Base-by-base conservation (phyloP, 2,113 vertebrate genomes). In the Origma solitaria region DNA sequence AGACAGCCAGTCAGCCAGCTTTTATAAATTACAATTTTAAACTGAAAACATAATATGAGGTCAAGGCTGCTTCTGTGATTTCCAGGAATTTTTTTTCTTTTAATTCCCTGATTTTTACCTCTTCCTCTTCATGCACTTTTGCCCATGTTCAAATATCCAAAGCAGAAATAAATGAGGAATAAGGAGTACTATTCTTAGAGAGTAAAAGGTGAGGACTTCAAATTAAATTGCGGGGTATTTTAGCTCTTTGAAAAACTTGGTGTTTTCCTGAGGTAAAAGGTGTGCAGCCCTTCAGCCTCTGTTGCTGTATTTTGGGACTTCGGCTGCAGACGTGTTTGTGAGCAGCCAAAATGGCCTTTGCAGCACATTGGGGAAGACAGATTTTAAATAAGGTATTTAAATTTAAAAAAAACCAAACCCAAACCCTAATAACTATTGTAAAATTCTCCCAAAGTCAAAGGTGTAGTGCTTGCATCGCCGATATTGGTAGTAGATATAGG, bases 21-120 rank as follows among this genome's bases (percentile, higher is more conserved):
- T 97, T 94, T 95, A 78, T 85, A 78, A 94, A 95, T 96, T 94
- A 95, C 54, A 56, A 78, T 81, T 97, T 95, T 77, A 71, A 90
- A 88, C 88, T 83, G 80, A 78, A 95, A 94, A 53, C 85, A 93
- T 86, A 90, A 93, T 91, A 57, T 45, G 77, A 95, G 95, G 93
- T 96, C 90, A 95, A 83, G 72, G 60, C 65, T 94, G 51, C 30
- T 84, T 56, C n/a, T 89, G 42, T 83, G 77, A 86, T 95, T 96
- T 97, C 92, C 90, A 96, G 92, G 94, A 94, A 31, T 71, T 31
- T 57, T 62, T 64, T 83, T 35, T 54, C 49, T 54, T 79, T 71
- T 78, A 30, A 60, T 66, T 88, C n/a, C 24, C 11, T 78, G 57
- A 21, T 83, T 90, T 92, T 88, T 81, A 50, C 40, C 17, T 68